Evolutionary conservation across 2,888 invertebrate genomes (phyloP).

Genomic region (Cryptus viduatorius): DNA sequence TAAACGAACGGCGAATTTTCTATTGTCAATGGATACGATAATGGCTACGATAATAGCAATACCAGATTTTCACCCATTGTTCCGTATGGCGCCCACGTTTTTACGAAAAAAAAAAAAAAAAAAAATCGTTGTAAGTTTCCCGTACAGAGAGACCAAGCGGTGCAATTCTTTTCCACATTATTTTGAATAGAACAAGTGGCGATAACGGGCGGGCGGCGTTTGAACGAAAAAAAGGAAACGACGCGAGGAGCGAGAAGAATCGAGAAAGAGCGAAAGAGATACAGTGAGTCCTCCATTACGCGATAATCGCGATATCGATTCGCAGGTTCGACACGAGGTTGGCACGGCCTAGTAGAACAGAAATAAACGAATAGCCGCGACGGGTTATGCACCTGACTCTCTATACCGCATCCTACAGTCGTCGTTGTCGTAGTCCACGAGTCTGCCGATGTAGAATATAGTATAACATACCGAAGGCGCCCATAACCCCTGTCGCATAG

Average conservation of each 20-base stretch:
- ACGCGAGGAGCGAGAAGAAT: conserved; percentile 22
- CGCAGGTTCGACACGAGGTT: conserved; percentile 70
- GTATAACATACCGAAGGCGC: not conserved
- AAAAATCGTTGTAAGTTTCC: not conserved
- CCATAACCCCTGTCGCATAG: conserved; percentile 1
- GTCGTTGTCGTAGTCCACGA: conserved; percentile 23
- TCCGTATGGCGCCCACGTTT: not conserved
- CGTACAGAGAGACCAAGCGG: not conserved
- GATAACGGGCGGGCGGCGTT: conserved; percentile 26
- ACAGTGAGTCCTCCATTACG: conserved; percentile 13
- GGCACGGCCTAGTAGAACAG: conserved; percentile 78
- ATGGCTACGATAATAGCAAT: conserved; percentile 37
- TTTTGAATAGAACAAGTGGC: conserved; percentile 24
- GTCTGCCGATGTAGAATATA: not conserved
- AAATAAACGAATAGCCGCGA: conserved; percentile 73
- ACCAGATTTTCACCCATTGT: conserved; percentile 35
- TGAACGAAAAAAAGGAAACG: not conserved
- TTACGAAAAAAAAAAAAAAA: too few relatives aligned
- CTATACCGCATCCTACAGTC: conserved; percentile 1
- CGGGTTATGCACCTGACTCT: conserved; percentile 66
- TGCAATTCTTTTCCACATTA: conserved; percentile 26
- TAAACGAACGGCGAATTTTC: conserved; percentile 5
- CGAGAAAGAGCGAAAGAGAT: conserved; percentile 7
- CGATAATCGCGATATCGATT: conserved; percentile 75
- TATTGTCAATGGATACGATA: conserved; percentile 36